Base-by-base conservation (phyloP, 2,113 vertebrate genomes). In the Ginglymostoma cirratum region DNA sequence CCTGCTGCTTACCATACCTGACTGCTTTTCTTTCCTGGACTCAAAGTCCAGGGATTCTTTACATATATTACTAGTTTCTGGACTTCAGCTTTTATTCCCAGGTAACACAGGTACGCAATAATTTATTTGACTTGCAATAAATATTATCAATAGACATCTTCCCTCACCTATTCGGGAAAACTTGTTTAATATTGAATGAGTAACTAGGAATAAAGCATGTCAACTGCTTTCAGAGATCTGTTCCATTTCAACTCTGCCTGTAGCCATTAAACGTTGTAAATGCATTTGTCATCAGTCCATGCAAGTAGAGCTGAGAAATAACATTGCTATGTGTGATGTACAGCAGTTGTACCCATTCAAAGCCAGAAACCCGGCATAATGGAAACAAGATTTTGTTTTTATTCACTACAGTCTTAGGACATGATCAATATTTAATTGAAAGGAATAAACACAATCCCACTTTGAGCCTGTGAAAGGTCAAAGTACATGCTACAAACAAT, bases 261-360 rank as follows among this genome's bases (percentile, higher is more conserved):
- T 97, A 98, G 98, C 97, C 98, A 98, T 97, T 97, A 97, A 97
- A 98, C 98, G 97, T 97, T 98, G 97, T 98, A 98, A 98, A 98
- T 97, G 97, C 97, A 96, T 97, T 97, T 97, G 97, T 97, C 97
- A 97, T 97, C 97, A 97, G 97, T 98, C 98, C 98, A 98, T 98
- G 98, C 98, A 98, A 98, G 97, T 98, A 98, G 98, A 98, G 97
- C 98, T 97, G 97, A 98, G 97, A 97, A 97, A 98, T 97, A 98
- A 97, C 94, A 95, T 97, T 98, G 98, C 94, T 96, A 96, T 97
- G 97, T 97, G 97, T 97, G 97, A 97, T 97, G 97, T 97, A 97
- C 96, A 38, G 96, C 97, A 96, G 97, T 97, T 97, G 97, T 97
- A 98, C 97, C 97, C 97, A 98, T 96, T 96, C 96, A 98, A 95